A percentile compares a stretch with the other conserved stretches of the same genome.
phyloP scores from a whole-genome alignment of 2,888 invertebrate genomes.

The Odontothrips loti region DNA sequence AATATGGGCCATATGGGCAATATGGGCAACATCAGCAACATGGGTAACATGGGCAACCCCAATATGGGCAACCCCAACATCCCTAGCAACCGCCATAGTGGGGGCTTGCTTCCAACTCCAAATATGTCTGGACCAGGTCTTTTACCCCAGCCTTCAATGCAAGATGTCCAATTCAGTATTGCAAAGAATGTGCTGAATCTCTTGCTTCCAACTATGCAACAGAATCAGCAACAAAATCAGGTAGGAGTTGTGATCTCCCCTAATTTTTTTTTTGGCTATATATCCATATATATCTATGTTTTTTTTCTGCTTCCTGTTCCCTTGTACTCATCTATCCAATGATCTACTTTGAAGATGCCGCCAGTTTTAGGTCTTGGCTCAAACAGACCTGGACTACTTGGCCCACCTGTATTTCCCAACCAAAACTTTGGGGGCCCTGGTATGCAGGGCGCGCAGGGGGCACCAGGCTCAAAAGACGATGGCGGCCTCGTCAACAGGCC shows the following conservation, averaged over 20 bases:
- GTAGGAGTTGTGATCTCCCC: background rate
- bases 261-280: background rate
- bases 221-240: background rate
- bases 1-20: too few species aligned
- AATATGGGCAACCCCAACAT: background rate
- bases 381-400: background rate
- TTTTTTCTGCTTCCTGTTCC: too few species aligned
- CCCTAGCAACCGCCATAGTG: background rate
- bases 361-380: background rate
- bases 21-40: too few species aligned
- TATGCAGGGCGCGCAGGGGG: background rate
- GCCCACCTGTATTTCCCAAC: background rate
- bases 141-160: background rate
- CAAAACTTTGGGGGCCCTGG: background rate
- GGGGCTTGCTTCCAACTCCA: background rate
- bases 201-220: background rate
- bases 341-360: background rate
- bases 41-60: too few species aligned
- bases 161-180: background rate
- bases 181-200: background rate
- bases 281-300: background rate
- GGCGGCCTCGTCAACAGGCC: background rate
- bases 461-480: background rate
- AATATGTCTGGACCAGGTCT: background rate
- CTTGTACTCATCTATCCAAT: too few species aligned